Evolutionary conservation across 1,140 invertebrate species (phyloP).

Genomic region (Drosophila pachea): DNA sequence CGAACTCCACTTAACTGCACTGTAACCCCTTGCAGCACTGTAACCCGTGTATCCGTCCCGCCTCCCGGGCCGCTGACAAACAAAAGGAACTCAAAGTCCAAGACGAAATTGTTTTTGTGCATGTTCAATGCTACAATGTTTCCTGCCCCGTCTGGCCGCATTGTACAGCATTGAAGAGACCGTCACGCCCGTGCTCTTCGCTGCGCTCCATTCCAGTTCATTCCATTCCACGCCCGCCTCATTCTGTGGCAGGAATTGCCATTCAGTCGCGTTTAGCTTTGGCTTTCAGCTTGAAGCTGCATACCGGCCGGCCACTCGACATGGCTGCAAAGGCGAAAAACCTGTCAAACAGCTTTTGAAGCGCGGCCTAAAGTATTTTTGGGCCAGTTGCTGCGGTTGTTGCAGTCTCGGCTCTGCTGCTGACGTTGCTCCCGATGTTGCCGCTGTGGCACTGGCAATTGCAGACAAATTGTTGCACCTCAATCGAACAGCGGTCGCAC

Average conservation of each 20-base stretch:
- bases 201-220: background rate
- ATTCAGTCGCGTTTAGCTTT: constrained; percentile 21
- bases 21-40: background rate
- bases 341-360: constrained; percentile 60
- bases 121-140: constrained; percentile 54
- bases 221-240: too few relatives aligned
- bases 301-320: constrained; percentile 55
- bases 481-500: constrained; percentile 61
- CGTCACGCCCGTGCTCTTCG: background rate
- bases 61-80: constrained; percentile 5
- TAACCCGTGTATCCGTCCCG: background rate
- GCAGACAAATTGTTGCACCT: constrained; percentile 75
- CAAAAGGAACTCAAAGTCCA: constrained; percentile 62
- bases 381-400: constrained; percentile 49
- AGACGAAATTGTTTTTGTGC: constrained; percentile 63
- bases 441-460: constrained; percentile 52
- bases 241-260: constrained; percentile 21
- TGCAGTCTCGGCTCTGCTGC: constrained; percentile 10
- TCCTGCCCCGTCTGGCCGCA: constrained; percentile 19
- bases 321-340: constrained; percentile 46
- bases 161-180: too few relatives aligned
- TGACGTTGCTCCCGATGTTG: constrained; percentile 9
- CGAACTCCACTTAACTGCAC: constrained; percentile 23
- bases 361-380: constrained; percentile 50
- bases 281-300: constrained; percentile 12